Conservation (phyloP, 2,888 invertebrate species). For the Drosophila kambysellisi region DNA sequence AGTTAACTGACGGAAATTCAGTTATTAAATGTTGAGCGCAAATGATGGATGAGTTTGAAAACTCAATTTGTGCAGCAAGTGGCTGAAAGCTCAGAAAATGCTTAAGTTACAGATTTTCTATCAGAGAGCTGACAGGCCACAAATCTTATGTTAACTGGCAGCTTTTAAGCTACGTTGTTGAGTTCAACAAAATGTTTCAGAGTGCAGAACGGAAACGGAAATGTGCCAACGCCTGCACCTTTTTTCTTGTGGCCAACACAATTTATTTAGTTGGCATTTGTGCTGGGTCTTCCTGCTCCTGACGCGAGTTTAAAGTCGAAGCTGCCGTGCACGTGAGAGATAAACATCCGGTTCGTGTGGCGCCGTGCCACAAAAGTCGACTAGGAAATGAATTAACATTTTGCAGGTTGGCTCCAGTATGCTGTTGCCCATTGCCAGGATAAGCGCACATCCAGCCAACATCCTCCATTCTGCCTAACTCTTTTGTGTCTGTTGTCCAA, state of each 20-base stretch:
- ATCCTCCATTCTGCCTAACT: slow-evolving; percentile 46
- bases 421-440: slow-evolving; percentile 42
- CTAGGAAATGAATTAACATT: slow-evolving; percentile 77
- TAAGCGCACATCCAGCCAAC: slow-evolving; percentile 40
- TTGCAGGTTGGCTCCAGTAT: slow-evolving; percentile 64
- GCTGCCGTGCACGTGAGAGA: slow-evolving; percentile 58
- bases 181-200: slow-evolving; percentile 33
- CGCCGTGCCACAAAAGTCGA: slow-evolving; percentile 46
- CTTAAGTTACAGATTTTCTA: slow-evolving; percentile 31
- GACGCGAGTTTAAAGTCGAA: slow-evolving; percentile 11
- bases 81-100: slow-evolving; percentile 12
- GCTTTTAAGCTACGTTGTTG: slow-evolving; percentile 20
- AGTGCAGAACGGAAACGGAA: slow-evolving; percentile 62
- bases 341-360: slow-evolving; percentile 66
- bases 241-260: slow-evolving; percentile 41
- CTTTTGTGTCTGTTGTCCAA: slow-evolving; percentile 10
- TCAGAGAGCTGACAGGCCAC: slow-evolving; percentile 21
- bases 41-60: slow-evolving; percentile 60
- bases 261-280: slow-evolving; percentile 58
- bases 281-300: slow-evolving; percentile 10
- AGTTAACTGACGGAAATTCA: slow-evolving; percentile 72
- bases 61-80: slow-evolving; percentile 48
- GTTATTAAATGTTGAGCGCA: slow-evolving; percentile 60
- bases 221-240: slow-evolving; percentile 60
- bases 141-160: slow-evolving; percentile 45